A percentile compares a stretch with the other conserved stretches of the same genome.
phyloP scores from a whole-genome alignment of 2,888 invertebrate species.

The Spilosoma lubricipeda region DNA sequence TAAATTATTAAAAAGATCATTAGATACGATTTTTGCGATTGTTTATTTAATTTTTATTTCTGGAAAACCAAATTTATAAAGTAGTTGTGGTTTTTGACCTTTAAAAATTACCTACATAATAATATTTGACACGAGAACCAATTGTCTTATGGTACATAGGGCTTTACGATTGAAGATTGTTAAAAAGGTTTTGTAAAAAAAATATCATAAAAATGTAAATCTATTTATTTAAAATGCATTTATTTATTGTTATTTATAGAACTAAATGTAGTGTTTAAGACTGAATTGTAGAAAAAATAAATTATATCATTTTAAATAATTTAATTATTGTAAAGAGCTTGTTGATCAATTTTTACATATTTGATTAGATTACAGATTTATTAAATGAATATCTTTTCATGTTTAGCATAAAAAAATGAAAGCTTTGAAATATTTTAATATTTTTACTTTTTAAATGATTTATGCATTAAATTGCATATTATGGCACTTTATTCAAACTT shows the following conservation, averaged over 20 bases:
- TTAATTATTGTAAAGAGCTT: constrained; percentile 32
- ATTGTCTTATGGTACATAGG: background rate
- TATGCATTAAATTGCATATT: background rate
- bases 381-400: background rate
- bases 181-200: constrained; percentile 51
- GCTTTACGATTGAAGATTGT: background rate
- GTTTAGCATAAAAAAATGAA: background rate
- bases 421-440: background rate
- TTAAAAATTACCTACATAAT: background rate
- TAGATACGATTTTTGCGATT: no score
- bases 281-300: constrained; percentile 57
- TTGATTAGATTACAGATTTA: background rate
- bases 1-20: no score
- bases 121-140: background rate
- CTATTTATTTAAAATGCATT: constrained; percentile 66
- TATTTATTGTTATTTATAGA: constrained; percentile 71
- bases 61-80: background rate
- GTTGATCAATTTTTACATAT: background rate
- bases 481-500: background rate
- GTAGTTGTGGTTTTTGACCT: background rate
- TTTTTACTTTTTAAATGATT: background rate
- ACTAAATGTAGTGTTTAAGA: constrained; percentile 65
- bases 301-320: constrained; percentile 41
- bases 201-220: constrained; percentile 62
- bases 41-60: background rate